These are phyloP conservation scores for Spermophilus dauricus DNA, from an alignment of 2,113 vertebrate species.

Conservation along the genomic window DNA sequence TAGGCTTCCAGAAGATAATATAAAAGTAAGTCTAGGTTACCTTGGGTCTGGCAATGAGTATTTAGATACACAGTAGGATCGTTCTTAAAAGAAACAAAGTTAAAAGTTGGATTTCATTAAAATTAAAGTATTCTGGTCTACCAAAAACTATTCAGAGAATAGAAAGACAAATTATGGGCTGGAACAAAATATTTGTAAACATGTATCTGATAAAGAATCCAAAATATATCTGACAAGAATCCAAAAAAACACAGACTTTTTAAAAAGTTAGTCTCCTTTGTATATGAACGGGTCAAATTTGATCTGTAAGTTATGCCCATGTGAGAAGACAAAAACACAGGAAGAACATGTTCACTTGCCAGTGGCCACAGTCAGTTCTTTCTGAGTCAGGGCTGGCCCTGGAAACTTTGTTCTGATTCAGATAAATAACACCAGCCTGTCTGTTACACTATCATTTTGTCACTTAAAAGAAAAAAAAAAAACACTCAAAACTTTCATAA, in stretches of 20 bases:
- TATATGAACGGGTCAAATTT: not conserved
- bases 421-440: not conserved
- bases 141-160: not conserved
- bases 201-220: not conserved
- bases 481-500: not conserved
- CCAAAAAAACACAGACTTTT: not conserved
- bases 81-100: not conserved
- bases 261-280: not conserved
- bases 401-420: not conserved
- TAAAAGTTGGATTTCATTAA: not conserved
- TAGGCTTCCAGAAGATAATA: not conserved
- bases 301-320: not conserved
- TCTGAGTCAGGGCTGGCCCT: not conserved
- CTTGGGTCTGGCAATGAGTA: not conserved
- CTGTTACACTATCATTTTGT: not conserved
- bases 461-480: not conserved
- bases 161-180: not conserved
- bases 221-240: not conserved
- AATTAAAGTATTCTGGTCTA: not conserved
- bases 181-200: not conserved
- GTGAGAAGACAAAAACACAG: not conserved
- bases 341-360: not conserved
- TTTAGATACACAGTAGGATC: not conserved
- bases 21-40: not conserved
- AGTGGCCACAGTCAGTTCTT: not conserved